phyloP scores from a whole-genome alignment of 2,113 vertebrate genomes.

The Geococcyx californianus region DNA sequence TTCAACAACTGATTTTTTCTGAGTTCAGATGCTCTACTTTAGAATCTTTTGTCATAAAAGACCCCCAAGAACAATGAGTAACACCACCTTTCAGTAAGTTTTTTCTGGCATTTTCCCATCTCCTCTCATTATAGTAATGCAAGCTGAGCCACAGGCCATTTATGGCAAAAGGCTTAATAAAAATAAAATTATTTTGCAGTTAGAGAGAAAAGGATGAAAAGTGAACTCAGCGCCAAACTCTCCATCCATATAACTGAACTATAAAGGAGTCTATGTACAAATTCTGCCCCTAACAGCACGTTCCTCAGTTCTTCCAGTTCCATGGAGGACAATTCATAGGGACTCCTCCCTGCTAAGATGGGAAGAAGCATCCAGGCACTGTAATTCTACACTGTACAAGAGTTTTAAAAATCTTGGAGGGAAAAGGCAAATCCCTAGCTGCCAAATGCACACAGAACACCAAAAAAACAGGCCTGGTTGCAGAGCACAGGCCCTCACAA shows the following conservation, averaged over 20 bases:
- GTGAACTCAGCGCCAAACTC: neutral
- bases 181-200: neutral
- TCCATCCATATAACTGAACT: neutral
- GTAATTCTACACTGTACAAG: neutral
- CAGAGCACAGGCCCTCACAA: neutral
- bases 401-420: neutral
- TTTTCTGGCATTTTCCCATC: neutral
- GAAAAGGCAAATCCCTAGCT: neutral
- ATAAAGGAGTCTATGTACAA: neutral
- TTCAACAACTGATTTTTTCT: neutral
- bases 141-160: neutral
- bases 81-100: neutral
- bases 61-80: neutral
- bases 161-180: neutral
- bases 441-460: neutral
- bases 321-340: neutral
- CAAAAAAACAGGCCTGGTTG: constrained; percentile 3
- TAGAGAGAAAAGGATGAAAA: neutral
- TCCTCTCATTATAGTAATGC: neutral
- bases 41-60: neutral
- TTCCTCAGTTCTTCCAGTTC: neutral
- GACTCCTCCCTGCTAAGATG: constrained; percentile 8
- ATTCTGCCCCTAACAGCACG: neutral
- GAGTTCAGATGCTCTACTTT: neutral
- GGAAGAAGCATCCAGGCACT: neutral